A percentile compares a stretch with the other conserved stretches of the same genome.
These are phyloP conservation scores for Megalonaias nervosa DNA, from an alignment of 1,140 invertebrate species.

Conservation along the genomic window DNA sequence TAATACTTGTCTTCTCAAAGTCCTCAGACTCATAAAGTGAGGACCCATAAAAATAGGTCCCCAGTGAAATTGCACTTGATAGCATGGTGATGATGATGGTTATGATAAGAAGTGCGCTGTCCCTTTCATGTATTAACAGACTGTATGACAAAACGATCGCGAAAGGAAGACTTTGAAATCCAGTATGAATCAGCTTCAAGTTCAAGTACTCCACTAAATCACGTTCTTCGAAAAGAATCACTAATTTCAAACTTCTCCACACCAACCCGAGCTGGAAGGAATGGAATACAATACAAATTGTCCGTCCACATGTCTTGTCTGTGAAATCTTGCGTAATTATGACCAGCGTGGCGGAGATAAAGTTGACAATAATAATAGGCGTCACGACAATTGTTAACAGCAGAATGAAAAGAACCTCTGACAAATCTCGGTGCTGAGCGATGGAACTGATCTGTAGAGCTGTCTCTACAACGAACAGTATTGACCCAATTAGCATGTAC, in stretches of 20 bases:
- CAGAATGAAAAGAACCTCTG: slow-evolving; percentile 26
- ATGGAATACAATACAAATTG: slow-evolving; percentile 27
- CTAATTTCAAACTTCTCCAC: slow-evolving; percentile 26
- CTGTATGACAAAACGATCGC: slow-evolving; percentile 16
- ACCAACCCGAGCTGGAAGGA: slow-evolving; percentile 28
- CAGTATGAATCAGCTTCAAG: slow-evolving; percentile 25
- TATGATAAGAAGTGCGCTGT: slow-evolving; percentile 7
- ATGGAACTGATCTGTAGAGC: slow-evolving; percentile 26
- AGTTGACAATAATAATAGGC: slow-evolving; percentile 25
- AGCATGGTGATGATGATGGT: slow-evolving; percentile 17
- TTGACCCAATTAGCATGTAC: slow-evolving; percentile 17
- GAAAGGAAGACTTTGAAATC: slow-evolving; percentile 34
- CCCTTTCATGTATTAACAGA: slow-evolving; percentile 15
- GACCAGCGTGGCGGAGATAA: slow-evolving; percentile 27
- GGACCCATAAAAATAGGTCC: slow-evolving; percentile 8
- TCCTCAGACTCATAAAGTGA: slow-evolving; percentile 11
- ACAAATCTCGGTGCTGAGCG: slow-evolving; percentile 11
- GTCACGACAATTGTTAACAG: slow-evolving; percentile 24
- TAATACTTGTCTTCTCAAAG: slow-evolving; percentile 2
- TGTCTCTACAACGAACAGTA: slow-evolving; percentile 27
- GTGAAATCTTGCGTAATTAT: slow-evolving; percentile 29
- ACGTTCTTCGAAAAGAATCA: slow-evolving; percentile 23
- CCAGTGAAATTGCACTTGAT: slow-evolving; percentile 23
- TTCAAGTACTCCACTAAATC: slow-evolving; percentile 31
- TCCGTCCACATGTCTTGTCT: slow-evolving; percentile 18